These are phyloP conservation scores for Psittacara wagleri DNA, from an alignment of 2,113 vertebrate genomes.

Conservation along the genomic window DNA sequence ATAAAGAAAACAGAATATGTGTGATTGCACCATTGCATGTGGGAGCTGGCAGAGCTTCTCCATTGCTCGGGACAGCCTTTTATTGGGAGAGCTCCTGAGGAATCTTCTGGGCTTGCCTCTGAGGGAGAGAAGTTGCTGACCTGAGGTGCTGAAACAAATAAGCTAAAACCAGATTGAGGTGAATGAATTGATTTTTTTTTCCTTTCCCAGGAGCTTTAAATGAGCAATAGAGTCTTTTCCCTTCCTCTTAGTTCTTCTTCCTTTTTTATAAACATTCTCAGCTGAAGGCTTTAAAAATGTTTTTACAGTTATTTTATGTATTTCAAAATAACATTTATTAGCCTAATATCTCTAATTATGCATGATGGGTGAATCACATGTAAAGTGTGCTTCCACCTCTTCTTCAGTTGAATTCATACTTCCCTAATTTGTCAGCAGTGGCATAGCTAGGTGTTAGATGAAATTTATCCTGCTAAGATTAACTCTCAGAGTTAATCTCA, in stretches of 20 bases:
- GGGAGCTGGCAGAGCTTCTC: neutral
- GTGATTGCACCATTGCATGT: neutral
- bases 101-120: neutral
- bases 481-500: neutral
- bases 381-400: conserved; percentile 14
- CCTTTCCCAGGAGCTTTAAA: neutral
- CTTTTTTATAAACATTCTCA: neutral
- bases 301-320: conserved; percentile 21
- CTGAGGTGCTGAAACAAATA: neutral
- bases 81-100: neutral
- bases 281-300: conserved; percentile 13
- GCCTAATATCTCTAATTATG: conserved; percentile 30
- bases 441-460: neutral
- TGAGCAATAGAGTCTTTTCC: neutral
- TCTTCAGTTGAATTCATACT: conserved; percentile 2
- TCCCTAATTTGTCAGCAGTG: conserved; percentile 1
- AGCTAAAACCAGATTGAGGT: neutral
- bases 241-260: neutral
- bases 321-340: conserved; percentile 57
- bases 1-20: neutral
- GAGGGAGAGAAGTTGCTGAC: neutral
- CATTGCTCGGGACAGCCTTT: neutral
- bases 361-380: conserved; percentile 19
- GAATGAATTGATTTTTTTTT: neutral
- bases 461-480: neutral